Evolutionary conservation across 1,140 invertebrate genomes (phyloP).

Genomic region (Ostrea edulis): DNA sequence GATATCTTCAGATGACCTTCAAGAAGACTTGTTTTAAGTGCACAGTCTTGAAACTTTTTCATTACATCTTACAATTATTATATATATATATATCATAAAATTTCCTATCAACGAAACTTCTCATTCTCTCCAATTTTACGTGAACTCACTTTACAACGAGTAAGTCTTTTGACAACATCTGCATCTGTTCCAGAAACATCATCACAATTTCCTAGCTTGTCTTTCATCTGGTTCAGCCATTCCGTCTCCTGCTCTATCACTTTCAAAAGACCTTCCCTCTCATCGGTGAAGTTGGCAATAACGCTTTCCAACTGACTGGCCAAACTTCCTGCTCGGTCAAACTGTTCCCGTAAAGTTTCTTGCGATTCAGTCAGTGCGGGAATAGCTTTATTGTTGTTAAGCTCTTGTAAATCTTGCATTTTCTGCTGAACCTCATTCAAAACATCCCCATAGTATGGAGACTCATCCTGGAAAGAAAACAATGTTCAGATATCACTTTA

Average conservation of each 20-base stretch:
- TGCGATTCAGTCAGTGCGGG: slow-evolving; percentile 86
- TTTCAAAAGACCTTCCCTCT: slow-evolving; percentile 69
- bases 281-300: slow-evolving; percentile 82
- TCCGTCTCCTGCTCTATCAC: slow-evolving; percentile 72
- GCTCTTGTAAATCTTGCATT: slow-evolving; percentile 88
- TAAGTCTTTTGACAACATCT: slow-evolving; percentile 89
- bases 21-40: too few species aligned
- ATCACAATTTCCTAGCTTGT: slow-evolving; percentile 93
- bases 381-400: slow-evolving; percentile 87
- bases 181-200: slow-evolving; percentile 92
- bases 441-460: slow-evolving; percentile 87
- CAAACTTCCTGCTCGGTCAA: slow-evolving; percentile 86
- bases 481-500: not conserved
- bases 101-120: too few species aligned
- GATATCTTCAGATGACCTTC: too few species aligned
- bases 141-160: slow-evolving; percentile 68
- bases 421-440: slow-evolving; percentile 89
- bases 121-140: too few species aligned
- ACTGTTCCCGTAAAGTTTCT: slow-evolving; percentile 88
- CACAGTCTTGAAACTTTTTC: too few species aligned
- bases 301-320: slow-evolving; percentile 88
- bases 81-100: too few species aligned
- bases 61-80: too few species aligned
- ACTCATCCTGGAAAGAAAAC: slow-evolving; percentile 84
- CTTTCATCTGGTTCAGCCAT: slow-evolving; percentile 80